A percentile compares a stretch with the other conserved stretches of the same genome.
Evolutionary conservation across 2,888 invertebrate species (phyloP).

Genomic region (Macropis europaea): DNA sequence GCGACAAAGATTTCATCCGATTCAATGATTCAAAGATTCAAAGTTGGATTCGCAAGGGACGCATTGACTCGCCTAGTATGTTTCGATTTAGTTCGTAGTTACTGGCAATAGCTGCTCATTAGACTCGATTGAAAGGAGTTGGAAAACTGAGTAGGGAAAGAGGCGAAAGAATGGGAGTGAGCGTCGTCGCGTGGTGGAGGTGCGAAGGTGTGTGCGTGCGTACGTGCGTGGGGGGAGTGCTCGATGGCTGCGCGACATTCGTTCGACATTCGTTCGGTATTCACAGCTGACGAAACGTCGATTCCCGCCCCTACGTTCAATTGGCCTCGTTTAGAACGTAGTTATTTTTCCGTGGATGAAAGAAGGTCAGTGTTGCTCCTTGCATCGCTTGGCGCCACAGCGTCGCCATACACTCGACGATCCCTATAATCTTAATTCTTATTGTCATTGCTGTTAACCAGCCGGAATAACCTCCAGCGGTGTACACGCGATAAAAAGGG

Average conservation of each 20-base stretch:
- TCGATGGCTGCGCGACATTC: neutral
- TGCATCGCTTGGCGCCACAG: conserved; percentile 44
- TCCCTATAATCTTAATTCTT: conserved; percentile 49
- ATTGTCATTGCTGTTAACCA: conserved; percentile 50
- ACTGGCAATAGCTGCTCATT: conserved; percentile 34
- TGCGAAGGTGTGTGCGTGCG: neutral
- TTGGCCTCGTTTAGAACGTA: conserved; percentile 60
- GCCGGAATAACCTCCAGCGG: conserved; percentile 42
- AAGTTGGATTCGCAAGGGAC: neutral
- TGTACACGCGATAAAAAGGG: conserved; percentile 24
- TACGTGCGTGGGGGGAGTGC: neutral
- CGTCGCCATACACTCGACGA: conserved; percentile 34
- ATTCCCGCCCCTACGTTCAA: conserved; percentile 54
- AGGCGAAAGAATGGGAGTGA: neutral
- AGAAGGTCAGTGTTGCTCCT: conserved; percentile 62
- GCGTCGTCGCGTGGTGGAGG: neutral
- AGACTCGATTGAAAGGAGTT: conserved; percentile 33
- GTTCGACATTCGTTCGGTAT: conserved; percentile 6
- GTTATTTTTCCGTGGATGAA: conserved; percentile 49
- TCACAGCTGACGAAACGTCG: conserved; percentile 45
- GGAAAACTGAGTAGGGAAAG: neutral
- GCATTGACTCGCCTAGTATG: conserved; percentile 14
- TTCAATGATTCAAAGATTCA: no score
- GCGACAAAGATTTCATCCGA: no score
- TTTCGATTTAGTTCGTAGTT: conserved; percentile 23